phyloP scores from a whole-genome alignment of 2,888 invertebrate species.

The Chrysopilus asiliformis region DNA sequence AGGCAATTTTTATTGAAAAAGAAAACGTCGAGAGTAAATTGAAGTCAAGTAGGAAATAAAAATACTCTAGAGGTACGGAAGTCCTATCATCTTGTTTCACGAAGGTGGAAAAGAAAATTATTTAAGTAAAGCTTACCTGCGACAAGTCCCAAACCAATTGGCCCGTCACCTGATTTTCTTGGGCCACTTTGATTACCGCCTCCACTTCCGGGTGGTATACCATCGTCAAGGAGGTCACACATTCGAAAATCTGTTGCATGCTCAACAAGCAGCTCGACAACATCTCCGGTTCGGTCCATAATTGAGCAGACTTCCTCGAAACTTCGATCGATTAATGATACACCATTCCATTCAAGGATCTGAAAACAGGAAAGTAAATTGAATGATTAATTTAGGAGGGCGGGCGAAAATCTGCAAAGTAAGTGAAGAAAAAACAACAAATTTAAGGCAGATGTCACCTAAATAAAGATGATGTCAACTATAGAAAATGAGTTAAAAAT shows the following conservation, averaged over 20 bases:
- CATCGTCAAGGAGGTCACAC: conserved; percentile 57
- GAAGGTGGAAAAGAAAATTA: background rate
- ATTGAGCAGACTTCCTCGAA: conserved; percentile 88
- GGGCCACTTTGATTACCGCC: conserved; percentile 30
- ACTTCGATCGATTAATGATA: conserved; percentile 77
- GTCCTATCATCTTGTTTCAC: background rate
- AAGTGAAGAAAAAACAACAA: too few relatives aligned
- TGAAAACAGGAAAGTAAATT: too few relatives aligned
- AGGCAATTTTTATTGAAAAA: too few relatives aligned
- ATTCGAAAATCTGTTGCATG: conserved; percentile 61
- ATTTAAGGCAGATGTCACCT: too few relatives aligned
- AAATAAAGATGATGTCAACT: too few relatives aligned
- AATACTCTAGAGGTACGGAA: too few relatives aligned
- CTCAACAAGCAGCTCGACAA: conserved; percentile 75
- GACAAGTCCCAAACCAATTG: conserved; percentile 32
- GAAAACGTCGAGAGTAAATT: too few relatives aligned
- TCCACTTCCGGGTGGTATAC: conserved; percentile 40
- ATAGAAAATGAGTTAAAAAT: too few relatives aligned
- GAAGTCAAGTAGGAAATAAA: too few relatives aligned
- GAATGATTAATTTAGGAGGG: too few relatives aligned
- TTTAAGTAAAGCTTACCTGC: conserved; percentile 30
- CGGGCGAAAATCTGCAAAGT: too few relatives aligned
- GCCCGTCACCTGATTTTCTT: conserved; percentile 34
- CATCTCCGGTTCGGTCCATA: conserved; percentile 75
- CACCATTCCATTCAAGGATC: conserved; percentile 86